Base-by-base conservation (phyloP, 2,888 invertebrate genomes). In the Neocrepidodera transversa region DNA sequence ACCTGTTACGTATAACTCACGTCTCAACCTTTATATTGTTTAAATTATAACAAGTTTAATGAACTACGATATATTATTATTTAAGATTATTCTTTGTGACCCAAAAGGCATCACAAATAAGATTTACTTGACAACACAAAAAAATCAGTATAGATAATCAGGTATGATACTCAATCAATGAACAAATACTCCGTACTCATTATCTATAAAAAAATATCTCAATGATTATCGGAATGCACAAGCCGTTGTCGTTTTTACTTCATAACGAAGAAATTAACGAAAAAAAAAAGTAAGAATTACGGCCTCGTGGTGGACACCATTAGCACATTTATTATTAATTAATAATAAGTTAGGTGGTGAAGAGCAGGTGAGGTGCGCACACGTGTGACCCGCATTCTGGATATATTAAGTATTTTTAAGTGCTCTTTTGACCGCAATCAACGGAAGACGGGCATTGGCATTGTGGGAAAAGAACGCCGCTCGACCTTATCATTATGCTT, bases 281-380 rank as follows among this genome's bases (percentile, higher is more conserved):
- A 14, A 36, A 36, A 17, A 38, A 38, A 38, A 10, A 17, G 17
- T 2, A 38, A 8, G 7, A 38, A 16, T 17, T 8, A 7, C 38
- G 10, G 38, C 7, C 38, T 38, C 17, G 17, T 38, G 38, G 38
- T 36, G 10, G 38, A 38, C 8, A 28, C 43, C 54, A 20, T 59
- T 50, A 59, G 54, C 50, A 49, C 48, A 50, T 59, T 59, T 54
- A 59, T 53, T 51, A 48, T 42, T 48, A 52, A 58, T 48, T 53
- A 58, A 58, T 58, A 48, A 48, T 49, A 36, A 57, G 51, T 45
- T 50, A 16, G 32, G 38, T 30, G 42, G 51, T 42, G 71, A 74
- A 70, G 71, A 71, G 64, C 74, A 75, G 76, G 74, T 63, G 61
- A 11, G 18, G 28, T 13, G 55, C n/a, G 57, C n/a, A 49, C 61